Evolutionary conservation across 2,797 vertebrate species (phyloP), one percentile per base, ranked within the genome.

Genomic region (Tauraco hartlaubi): DNA sequence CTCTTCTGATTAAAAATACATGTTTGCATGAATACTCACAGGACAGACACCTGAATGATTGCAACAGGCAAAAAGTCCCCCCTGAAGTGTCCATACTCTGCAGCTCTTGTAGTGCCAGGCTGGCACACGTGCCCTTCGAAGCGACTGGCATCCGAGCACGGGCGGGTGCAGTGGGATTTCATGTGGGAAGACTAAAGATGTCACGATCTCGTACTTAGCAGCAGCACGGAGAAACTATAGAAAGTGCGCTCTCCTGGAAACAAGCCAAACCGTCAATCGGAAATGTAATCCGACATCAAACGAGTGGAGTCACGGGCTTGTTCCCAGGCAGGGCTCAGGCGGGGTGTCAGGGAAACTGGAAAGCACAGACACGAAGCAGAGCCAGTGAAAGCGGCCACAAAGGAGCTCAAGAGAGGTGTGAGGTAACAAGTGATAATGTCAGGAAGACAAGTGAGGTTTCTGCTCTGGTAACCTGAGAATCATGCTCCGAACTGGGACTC

Each of bases 201-300:
- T n/a, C 92, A 73, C 0, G 2, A 43, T 55, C 92, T 81, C 64
- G 66, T 72, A 71, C 61, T n/a, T 58, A 39, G 78, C 52, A 54
- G 61, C 72, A 48, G 37, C 58, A 71, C 0, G 1, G 71, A 43
- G 41, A 52, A 25, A 26, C 56, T 20, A 43, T 52, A 83, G 41
- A 80, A 52, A 68, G 62, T 29, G 58, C 46, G 23, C 49, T 91
- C 81, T 78, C 62, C 85, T 85, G 85, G 84, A 92, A 92, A 75
- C 64, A 80, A 71, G 61, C 39, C 0, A 3, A 88, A 9, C 56
- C 12, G 23, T 62, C 79, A 82, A 83, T 94, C 89, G 68, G 62
- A 80, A 63, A 90, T 17, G 37, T 55, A 73, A 91, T 85, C 84
- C 48, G 51, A 10, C 61, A 41, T 54, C 68, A 77, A 74, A 94